A percentile compares a stretch with the other conserved stretches of the same genome.
phyloP scores from a whole-genome alignment of 2,113 vertebrate genomes.

The Paradoxurus hermaphroditus region DNA sequence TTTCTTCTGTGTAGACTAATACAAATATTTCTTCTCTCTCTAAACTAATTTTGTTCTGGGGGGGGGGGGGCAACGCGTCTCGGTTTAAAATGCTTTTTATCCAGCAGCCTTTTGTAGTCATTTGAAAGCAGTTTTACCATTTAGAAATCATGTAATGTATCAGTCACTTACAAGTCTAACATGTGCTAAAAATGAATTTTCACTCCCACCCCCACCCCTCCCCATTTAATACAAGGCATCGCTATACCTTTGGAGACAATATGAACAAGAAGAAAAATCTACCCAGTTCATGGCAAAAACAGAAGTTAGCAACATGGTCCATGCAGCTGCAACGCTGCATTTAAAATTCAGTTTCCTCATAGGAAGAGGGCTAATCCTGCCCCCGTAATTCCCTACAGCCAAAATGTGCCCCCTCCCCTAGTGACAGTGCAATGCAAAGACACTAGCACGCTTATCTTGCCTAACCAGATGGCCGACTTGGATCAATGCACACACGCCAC shows the following conservation, averaged over 20 bases:
- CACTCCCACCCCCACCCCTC: background rate
- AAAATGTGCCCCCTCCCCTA: constrained; percentile 97
- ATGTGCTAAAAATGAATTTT: constrained; percentile 66
- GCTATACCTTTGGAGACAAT: constrained; percentile 70
- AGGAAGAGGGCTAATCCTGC: constrained; percentile 99
- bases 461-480: constrained; percentile 99
- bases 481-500: constrained; percentile 99
- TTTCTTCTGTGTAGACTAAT: background rate
- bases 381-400: constrained; percentile 99
- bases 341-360: constrained; percentile 99
- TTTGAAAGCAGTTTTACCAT: constrained; percentile 76
- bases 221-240: constrained; percentile 65
- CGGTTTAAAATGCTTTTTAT: constrained; percentile 64
- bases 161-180: constrained; percentile 69
- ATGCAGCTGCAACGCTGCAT: constrained; percentile 90
- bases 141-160: constrained; percentile 73
- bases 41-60: constrained; percentile 61
- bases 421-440: constrained; percentile 99
- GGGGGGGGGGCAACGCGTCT: background rate
- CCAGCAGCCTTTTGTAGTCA: constrained; percentile 56
- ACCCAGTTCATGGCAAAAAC: constrained; percentile 80
- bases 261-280: constrained; percentile 69
- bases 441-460: constrained; percentile 99
- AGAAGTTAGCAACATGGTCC: constrained; percentile 87
- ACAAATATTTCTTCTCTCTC: constrained; percentile 30